A percentile compares a stretch with the other conserved stretches of the same genome.
Evolutionary conservation across 1,140 invertebrate species (phyloP).

Genomic region (Rhagoletis pomonella): DNA sequence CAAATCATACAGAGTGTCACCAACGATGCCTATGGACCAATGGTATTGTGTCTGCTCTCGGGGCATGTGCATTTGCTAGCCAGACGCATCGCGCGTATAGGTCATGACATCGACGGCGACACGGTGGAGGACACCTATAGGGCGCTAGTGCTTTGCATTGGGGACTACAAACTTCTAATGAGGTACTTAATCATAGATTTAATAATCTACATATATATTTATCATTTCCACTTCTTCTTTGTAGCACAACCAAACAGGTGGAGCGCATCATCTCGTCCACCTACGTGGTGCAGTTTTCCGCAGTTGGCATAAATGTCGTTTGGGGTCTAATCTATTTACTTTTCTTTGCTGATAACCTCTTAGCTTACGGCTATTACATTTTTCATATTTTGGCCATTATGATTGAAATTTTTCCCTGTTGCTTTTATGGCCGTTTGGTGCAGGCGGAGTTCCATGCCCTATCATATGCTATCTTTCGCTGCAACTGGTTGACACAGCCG

Average conservation of each 20-base stretch:
- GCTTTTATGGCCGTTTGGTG: slow-evolving; percentile 67
- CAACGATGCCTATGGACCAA: slow-evolving; percentile 60
- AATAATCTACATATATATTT: background rate
- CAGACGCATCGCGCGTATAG: slow-evolving; percentile 58
- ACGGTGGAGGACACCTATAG: background rate
- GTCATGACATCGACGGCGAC: background rate
- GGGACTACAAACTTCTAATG: slow-evolving; percentile 62
- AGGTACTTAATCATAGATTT: slow-evolving; percentile 52
- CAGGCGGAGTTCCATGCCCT: slow-evolving; percentile 59
- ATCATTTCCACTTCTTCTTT: slow-evolving; percentile 37
- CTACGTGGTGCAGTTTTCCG: slow-evolving; percentile 61
- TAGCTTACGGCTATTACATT: slow-evolving; percentile 60
- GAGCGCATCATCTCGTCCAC: slow-evolving; percentile 55
- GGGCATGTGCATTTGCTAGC: slow-evolving; percentile 60
- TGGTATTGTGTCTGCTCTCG: slow-evolving; percentile 60
- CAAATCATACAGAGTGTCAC: slow-evolving; percentile 60
- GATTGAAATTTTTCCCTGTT: slow-evolving; percentile 66
- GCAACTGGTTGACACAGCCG: slow-evolving; percentile 63
- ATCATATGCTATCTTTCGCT: slow-evolving; percentile 65
- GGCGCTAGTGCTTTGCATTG: slow-evolving; percentile 56
- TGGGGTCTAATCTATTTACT: slow-evolving; percentile 61
- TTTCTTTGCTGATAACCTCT: slow-evolving; percentile 62
- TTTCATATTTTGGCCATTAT: slow-evolving; percentile 60
- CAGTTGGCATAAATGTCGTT: slow-evolving; percentile 63
- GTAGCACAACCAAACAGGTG: slow-evolving; percentile 53